A percentile compares a stretch with the other conserved stretches of the same genome.
phyloP scores from a whole-genome alignment of 2,113 vertebrate species.

The Chrysemys picta region DNA sequence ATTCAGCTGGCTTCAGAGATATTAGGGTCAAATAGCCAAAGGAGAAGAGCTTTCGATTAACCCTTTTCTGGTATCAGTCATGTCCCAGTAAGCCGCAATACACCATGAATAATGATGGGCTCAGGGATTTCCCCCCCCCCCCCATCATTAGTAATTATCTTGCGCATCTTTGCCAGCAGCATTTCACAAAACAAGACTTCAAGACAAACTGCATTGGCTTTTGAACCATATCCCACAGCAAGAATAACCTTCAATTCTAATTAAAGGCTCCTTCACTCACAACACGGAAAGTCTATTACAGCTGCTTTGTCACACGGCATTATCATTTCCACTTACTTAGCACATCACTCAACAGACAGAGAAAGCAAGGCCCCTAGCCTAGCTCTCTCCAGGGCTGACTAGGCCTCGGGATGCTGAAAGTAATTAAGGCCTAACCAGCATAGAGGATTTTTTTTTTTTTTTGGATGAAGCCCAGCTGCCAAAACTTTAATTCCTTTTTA shows the following conservation, averaged over 20 bases:
- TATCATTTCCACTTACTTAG: conserved; percentile 30
- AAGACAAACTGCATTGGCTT: fast-evolving
- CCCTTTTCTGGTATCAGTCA: fast-evolving
- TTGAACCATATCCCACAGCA: not conserved
- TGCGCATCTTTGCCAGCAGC: fast-evolving
- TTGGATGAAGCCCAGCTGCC: conserved; percentile 49
- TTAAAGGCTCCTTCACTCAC: not conserved
- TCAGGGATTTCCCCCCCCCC: fast-evolving
- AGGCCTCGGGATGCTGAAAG: not conserved
- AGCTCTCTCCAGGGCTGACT: not conserved
- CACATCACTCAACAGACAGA: not conserved
- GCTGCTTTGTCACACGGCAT: conserved; percentile 30
- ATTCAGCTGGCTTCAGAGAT: not conserved
- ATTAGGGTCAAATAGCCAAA: fast-evolving
- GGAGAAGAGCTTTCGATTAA: fast-evolving
- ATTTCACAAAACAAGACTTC: not conserved
- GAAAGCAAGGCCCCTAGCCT: not conserved
- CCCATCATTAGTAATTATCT: not conserved
- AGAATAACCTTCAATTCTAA: not conserved
- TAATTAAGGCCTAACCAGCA: not conserved
- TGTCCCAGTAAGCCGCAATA: not conserved
- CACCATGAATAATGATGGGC: not conserved
- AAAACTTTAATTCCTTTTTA: conserved; percentile 62
- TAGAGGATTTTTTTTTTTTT: not conserved
- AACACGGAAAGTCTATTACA: conserved; percentile 2